A percentile compares a stretch with the other conserved stretches of the same genome.
Evolutionary conservation across 1,140 invertebrate genomes (phyloP).

Genomic region (Meloidogyne floridensis): DNA sequence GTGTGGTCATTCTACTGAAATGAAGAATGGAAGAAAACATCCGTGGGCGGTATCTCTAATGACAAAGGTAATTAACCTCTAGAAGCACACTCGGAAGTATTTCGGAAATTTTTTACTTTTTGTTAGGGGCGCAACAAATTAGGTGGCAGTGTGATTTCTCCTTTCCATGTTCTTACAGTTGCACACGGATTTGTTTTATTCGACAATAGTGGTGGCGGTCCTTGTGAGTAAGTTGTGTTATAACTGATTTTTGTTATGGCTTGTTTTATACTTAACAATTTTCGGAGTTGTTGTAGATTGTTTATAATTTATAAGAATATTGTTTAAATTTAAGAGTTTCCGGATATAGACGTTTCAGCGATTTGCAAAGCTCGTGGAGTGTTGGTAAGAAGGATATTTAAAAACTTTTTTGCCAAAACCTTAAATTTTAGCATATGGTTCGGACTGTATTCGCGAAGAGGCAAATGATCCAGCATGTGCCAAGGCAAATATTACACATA

Average conservation of each 20-base stretch:
- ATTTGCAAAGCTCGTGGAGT: conserved; percentile 8
- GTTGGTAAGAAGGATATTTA: conserved; percentile 1
- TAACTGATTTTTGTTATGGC: background rate
- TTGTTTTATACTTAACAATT: no score
- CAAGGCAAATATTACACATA: conserved; percentile 13
- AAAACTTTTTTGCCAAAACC: background rate
- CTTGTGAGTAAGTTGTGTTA: conserved; percentile 26
- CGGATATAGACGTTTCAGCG: conserved; percentile 29
- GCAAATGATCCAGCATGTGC: conserved; percentile 11
- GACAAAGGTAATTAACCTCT: conserved; percentile 5
- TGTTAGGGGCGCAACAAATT: conserved; percentile 33
- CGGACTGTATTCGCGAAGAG: conserved; percentile 32
- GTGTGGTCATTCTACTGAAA: conserved; percentile 26
- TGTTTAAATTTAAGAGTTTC: conserved; percentile 17
- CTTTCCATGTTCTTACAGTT: conserved; percentile 36
- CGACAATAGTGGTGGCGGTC: conserved; percentile 19
- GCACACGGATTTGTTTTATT: conserved; percentile 40
- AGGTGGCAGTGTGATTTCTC: conserved; percentile 38
- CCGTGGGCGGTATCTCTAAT: conserved; percentile 39
- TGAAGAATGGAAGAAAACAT: conserved; percentile 3
- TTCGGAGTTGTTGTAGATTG: no score
- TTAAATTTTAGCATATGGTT: conserved; percentile 22
- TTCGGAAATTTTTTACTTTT: background rate
- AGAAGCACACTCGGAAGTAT: no score
- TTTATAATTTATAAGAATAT: no score